phyloP scores from a whole-genome alignment of 1,140 invertebrate species.

The Gonatopus flavifemur region DNA sequence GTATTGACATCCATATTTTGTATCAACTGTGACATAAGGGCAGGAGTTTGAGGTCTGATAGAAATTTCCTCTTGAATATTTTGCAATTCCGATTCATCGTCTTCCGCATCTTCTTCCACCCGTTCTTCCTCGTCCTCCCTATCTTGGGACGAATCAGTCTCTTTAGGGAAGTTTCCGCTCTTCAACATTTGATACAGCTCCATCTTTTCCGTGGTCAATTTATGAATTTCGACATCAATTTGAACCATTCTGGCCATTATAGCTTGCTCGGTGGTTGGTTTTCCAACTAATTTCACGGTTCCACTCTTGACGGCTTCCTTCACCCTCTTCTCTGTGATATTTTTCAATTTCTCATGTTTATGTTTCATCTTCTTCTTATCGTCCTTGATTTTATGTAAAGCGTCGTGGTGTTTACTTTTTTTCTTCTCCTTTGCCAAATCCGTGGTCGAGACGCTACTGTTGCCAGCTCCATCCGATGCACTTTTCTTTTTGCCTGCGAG shows the following conservation, averaged over 20 bases:
- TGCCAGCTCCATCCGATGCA: not conserved
- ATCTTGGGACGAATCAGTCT: not conserved
- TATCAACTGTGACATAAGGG: slow-evolving; percentile 4
- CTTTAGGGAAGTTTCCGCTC: slow-evolving; percentile 9
- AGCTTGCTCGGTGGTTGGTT: slow-evolving; percentile 4
- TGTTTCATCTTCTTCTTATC: slow-evolving; percentile 4
- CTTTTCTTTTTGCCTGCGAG: not conserved
- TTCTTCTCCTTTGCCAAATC: no score
- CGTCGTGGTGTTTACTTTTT: not conserved
- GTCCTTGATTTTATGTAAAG: slow-evolving; percentile 5
- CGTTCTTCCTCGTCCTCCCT: no score
- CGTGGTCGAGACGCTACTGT: no score
- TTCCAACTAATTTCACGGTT: not conserved
- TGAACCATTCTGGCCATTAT: slow-evolving; percentile 50
- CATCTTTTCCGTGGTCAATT: slow-evolving; percentile 49
- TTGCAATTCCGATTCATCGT: no score
- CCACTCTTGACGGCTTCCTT: not conserved
- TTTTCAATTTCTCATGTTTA: not conserved
- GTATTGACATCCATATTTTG: slow-evolving; percentile 8
- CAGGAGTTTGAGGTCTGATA: not conserved
- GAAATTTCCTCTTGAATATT: no score
- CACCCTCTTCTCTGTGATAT: not conserved
- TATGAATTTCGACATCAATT: slow-evolving; percentile 52
- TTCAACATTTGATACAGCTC: slow-evolving; percentile 44
- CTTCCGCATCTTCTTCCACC: slow-evolving; percentile 3